phyloP scores from a whole-genome alignment of 2,888 invertebrate genomes.

The Lepidocyrtinus sp. region DNA sequence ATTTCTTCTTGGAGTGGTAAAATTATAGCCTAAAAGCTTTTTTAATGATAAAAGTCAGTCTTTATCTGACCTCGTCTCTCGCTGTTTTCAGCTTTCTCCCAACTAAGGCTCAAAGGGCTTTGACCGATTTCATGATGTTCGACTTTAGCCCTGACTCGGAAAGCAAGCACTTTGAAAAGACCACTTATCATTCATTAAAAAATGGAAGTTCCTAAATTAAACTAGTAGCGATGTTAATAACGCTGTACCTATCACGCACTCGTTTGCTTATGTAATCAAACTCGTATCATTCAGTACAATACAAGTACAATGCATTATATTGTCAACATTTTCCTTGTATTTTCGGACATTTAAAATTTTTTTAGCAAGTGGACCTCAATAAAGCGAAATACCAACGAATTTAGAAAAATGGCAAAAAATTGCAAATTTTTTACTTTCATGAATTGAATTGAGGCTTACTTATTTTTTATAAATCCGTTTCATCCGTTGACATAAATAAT shows the following conservation, averaged over 20 bases:
- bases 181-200: not conserved
- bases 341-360: too few relatives aligned
- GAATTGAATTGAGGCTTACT: too few relatives aligned
- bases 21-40: not conserved
- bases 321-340: too few relatives aligned
- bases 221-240: slow-evolving; percentile 56
- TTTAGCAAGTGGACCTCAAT: too few relatives aligned
- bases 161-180: slow-evolving; percentile 22
- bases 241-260: slow-evolving; percentile 41
- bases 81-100: slow-evolving; percentile 48
- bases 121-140: slow-evolving; percentile 54
- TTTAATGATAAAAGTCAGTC: not conserved
- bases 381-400: too few relatives aligned
- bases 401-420: too few relatives aligned
- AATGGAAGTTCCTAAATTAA: not conserved
- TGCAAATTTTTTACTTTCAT: too few relatives aligned
- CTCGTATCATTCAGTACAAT: not conserved
- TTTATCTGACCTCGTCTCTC: not conserved
- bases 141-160: slow-evolving; percentile 45
- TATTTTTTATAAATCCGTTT: too few relatives aligned
- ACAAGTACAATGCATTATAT: too few relatives aligned
- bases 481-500: too few relatives aligned
- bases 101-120: slow-evolving; percentile 45
- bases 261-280: not conserved
- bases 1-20: slow-evolving; percentile 76